A percentile compares a stretch with the other conserved stretches of the same genome.
Evolutionary conservation across 2,113 vertebrate species (phyloP).

Genomic region (Regulus satrapa): DNA sequence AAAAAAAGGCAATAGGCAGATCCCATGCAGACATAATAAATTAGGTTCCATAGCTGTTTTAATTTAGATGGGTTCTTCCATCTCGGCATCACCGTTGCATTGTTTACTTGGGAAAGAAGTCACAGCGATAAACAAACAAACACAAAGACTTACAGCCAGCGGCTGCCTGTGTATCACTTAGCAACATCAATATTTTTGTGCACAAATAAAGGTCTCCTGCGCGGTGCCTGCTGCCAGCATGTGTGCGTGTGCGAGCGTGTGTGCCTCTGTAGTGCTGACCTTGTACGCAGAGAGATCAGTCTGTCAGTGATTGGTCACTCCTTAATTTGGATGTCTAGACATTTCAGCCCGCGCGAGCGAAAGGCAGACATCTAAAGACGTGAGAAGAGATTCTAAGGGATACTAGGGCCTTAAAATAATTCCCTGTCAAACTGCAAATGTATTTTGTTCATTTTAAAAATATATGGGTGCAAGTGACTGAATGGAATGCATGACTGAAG

Average conservation of each 20-base stretch:
- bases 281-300: constrained; percentile 38
- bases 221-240: background rate
- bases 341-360: constrained; percentile 37
- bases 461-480: constrained; percentile 27
- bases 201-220: constrained; percentile 68
- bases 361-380: constrained; percentile 67
- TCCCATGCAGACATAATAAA: constrained; percentile 46
- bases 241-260: background rate
- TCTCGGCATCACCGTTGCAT: constrained; percentile 41
- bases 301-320: constrained; percentile 58
- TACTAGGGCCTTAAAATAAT: constrained; percentile 54
- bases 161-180: constrained; percentile 62
- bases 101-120: constrained; percentile 40
- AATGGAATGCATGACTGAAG: constrained; percentile 26
- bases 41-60: constrained; percentile 1
- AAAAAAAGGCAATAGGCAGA: background rate
- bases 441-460: constrained; percentile 56
- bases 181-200: constrained; percentile 79
- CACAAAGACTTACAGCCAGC: constrained; percentile 34
- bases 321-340: constrained; percentile 77
- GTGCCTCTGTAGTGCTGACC: constrained; percentile 40
- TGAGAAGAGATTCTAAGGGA: constrained; percentile 67
- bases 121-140: constrained; percentile 64
- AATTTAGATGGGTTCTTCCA: constrained; percentile 7
- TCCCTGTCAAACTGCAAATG: background rate